These are phyloP conservation scores for Bergia puertoricense DNA, from an alignment of 92 coral and sea anemone species.

Conservation along the genomic window DNA sequence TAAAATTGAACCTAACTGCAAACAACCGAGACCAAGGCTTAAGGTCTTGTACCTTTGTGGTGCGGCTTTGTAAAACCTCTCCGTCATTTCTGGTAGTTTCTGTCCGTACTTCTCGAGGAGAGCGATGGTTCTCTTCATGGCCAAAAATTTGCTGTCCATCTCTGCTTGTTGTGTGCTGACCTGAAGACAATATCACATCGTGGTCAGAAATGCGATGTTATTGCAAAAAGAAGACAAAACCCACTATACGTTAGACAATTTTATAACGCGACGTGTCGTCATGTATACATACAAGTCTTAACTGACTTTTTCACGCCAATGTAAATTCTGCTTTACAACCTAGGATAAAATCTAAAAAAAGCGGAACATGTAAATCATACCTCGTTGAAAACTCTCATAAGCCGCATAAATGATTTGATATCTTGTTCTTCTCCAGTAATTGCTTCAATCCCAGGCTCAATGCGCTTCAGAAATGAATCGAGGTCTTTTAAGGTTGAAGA, in stretches of 20 bases:
- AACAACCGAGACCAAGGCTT: neutral
- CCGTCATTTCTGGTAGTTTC: constrained; percentile 96
- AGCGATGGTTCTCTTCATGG: constrained; percentile 96
- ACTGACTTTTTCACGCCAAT: neutral
- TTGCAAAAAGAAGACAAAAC: neutral
- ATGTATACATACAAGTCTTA: neutral
- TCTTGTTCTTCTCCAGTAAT: constrained; percentile 97
- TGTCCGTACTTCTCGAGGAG: constrained; percentile 96
- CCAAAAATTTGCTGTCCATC: constrained; percentile 99
- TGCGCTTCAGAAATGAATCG: constrained; percentile 96
- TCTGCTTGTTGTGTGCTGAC: constrained; percentile 99
- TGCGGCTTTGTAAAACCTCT: constrained; percentile 96
- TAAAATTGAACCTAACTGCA: neutral
- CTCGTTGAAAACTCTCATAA: constrained; percentile 99
- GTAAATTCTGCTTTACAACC: neutral
- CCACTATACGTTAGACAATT: neutral
- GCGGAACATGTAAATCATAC: constrained; percentile 38
- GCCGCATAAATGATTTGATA: constrained; percentile 93
- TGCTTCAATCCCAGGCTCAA: constrained; percentile 99
- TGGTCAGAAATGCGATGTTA: neutral
- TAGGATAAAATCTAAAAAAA: neutral
- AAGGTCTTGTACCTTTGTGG: constrained; percentile 77
- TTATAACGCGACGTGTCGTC: neutral
- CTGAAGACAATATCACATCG: constrained; percentile 37
- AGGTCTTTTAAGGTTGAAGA: constrained; percentile 95